Evolutionary conservation across 1,140 invertebrate genomes (phyloP).

Genomic region (Eurosta solidaginis): DNA sequence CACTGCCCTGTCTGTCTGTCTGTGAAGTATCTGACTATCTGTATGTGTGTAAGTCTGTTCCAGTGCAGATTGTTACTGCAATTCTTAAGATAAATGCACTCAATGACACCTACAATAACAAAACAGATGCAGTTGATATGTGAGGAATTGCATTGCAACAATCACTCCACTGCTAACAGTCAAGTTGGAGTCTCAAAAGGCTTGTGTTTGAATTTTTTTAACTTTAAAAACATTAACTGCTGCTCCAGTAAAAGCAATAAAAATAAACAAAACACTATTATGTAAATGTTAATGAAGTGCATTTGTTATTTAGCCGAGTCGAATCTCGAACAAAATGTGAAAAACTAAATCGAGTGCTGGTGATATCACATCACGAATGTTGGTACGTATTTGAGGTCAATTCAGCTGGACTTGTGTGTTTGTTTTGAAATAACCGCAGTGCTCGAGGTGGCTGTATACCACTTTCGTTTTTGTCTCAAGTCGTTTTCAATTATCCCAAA

Average conservation of each 20-base stretch:
- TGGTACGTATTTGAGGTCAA: conserved; percentile 21
- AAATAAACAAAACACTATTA: conserved; percentile 22
- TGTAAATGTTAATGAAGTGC: conserved; percentile 27
- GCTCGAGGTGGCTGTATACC: not conserved
- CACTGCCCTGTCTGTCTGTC: conserved; percentile 1
- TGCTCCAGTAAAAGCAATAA: not conserved
- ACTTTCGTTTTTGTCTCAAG: not conserved
- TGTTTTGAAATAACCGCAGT: not conserved
- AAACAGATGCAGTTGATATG: not conserved
- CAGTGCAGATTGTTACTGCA: not conserved
- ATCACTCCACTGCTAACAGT: conserved; percentile 6
- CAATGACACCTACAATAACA: not conserved
- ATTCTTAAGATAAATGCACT: conserved; percentile 26
- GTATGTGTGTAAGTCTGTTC: not conserved
- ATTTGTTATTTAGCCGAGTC: conserved; percentile 23
- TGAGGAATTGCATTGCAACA: conserved; percentile 16
- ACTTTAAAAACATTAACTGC: too few relatives aligned
- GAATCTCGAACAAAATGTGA: not conserved
- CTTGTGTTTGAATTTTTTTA: conserved; percentile 10
- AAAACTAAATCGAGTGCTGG: not conserved
- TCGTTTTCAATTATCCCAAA: conserved; percentile 12
- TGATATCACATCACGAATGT: too few relatives aligned
- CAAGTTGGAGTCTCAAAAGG: conserved; percentile 20
- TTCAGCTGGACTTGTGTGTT: not conserved
- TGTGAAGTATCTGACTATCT: not conserved